Evolutionary conservation across 2,113 vertebrate genomes (phyloP).

Genomic region (Chloropsis hardwickii): DNA sequence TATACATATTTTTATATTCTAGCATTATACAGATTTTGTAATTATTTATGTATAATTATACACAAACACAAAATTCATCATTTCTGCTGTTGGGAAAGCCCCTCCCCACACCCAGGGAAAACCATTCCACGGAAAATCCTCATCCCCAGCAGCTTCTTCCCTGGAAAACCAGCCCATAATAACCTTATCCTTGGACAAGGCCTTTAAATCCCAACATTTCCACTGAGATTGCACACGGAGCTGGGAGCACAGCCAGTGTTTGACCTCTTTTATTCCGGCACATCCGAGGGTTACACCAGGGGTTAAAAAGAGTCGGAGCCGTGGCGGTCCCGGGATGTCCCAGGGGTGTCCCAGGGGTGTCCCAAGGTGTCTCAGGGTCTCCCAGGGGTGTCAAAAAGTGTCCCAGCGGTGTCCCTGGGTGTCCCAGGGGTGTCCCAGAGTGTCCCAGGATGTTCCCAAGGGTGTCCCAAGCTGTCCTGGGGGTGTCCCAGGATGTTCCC

Average conservation of each 20-base stretch:
- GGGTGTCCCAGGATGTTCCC: not conserved
- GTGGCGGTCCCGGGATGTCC: not conserved
- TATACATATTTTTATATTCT: not conserved
- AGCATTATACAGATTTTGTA: not conserved
- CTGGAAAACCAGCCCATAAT: accelerated
- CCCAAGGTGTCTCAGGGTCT: not conserved
- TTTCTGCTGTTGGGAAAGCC: not conserved
- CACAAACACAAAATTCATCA: accelerated
- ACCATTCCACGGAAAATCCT: not conserved
- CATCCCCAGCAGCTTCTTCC: not conserved
- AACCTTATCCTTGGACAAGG: accelerated
- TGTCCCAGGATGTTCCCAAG: not conserved
- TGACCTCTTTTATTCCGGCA: conserved; percentile 67
- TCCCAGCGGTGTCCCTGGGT: not conserved
- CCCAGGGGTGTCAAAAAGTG: too few relatives aligned
- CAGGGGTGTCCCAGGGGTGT: not conserved
- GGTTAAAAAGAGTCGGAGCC: conserved; percentile 47
- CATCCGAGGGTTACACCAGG: conserved; percentile 33
- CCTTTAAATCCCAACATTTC: accelerated
- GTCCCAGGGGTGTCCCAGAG: not conserved
- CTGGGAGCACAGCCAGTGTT: accelerated
- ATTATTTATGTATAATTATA: not conserved
- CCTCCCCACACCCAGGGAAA: not conserved
- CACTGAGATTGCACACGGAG: accelerated
- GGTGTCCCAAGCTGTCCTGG: not conserved